These are phyloP conservation scores for Acronicta alni DNA, from an alignment of 2,888 invertebrate genomes.

Conservation along the genomic window DNA sequence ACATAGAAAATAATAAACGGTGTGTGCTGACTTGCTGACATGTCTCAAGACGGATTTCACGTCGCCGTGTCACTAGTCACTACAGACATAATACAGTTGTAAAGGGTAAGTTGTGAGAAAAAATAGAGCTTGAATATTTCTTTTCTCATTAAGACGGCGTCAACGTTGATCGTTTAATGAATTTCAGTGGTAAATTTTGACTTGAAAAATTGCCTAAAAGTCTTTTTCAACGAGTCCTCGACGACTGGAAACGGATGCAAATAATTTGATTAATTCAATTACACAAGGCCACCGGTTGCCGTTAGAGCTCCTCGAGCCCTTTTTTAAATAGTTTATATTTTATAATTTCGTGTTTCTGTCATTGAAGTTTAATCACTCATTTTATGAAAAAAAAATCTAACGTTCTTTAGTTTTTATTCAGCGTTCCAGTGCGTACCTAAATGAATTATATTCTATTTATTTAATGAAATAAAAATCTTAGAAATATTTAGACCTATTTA, in stretches of 20 bases:
- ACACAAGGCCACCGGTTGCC: conserved; percentile 22
- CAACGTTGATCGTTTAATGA: conserved; percentile 33
- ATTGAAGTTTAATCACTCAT: not conserved
- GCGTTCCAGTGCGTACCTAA: too few relatives aligned
- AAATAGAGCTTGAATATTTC: conserved; percentile 1
- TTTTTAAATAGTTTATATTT: conserved; percentile 9
- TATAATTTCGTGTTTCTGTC: not conserved
- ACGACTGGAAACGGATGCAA: conserved; percentile 53
- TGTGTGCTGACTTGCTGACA: too few relatives aligned
- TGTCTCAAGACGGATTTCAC: not conserved
- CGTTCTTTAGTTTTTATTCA: too few relatives aligned
- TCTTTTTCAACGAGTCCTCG: conserved; percentile 36
- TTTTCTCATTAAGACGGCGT: conserved; percentile 18
- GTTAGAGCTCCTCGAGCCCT: conserved; percentile 16
- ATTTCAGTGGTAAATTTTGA: conserved; percentile 24
- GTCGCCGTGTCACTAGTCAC: too few relatives aligned
- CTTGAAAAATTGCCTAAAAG: conserved; percentile 28
- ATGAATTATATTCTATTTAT: too few relatives aligned
- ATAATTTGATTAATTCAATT: conserved; percentile 66
- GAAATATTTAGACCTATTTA: too few relatives aligned
- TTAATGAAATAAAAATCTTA: too few relatives aligned
- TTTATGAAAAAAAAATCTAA: not conserved
- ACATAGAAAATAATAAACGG: too few relatives aligned
- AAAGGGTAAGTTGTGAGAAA: not conserved
- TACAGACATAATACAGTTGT: too few relatives aligned